phyloP scores from a whole-genome alignment of 2,888 invertebrate genomes.

The Phania funesta region DNA sequence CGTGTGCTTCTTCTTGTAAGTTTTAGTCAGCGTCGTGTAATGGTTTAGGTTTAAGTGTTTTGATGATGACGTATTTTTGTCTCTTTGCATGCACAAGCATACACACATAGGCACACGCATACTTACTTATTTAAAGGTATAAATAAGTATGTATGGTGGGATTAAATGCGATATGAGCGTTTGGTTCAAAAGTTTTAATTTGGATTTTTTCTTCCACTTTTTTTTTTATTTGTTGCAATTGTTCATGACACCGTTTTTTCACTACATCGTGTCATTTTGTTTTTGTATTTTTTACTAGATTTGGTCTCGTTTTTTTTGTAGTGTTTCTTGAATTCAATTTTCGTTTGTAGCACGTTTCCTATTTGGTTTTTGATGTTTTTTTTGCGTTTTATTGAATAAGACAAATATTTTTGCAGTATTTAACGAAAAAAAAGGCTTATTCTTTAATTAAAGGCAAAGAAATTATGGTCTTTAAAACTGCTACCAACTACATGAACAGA shows the following conservation, averaged over 20 bases:
- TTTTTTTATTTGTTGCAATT: conserved; percentile 74
- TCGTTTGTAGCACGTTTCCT: conserved; percentile 61
- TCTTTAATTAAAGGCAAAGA: no score
- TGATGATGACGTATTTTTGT: conserved; percentile 53
- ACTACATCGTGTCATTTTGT: conserved; percentile 54
- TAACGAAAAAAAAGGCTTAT: no score
- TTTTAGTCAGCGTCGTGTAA: conserved; percentile 12
- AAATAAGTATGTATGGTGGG: not conserved
- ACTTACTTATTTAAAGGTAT: not conserved
- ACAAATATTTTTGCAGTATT: conserved; percentile 31
- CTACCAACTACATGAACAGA: no score
- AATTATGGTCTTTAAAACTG: no score
- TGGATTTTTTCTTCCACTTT: conserved; percentile 29
- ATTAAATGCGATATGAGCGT: no score
- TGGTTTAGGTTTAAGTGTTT: conserved; percentile 60
- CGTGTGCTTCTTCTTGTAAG: conserved; percentile 31
- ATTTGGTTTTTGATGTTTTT: conserved; percentile 47
- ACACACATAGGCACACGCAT: not conserved
- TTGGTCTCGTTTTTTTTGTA: conserved; percentile 62
- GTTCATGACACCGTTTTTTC: conserved; percentile 76
- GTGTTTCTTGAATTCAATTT: conserved; percentile 61
- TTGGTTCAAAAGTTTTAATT: conserved; percentile 31
- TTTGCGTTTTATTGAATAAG: not conserved
- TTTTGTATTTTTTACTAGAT: conserved; percentile 55
- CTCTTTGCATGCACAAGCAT: conserved; percentile 13